Evolutionary conservation across 2,888 invertebrate genomes (phyloP).

Genomic region (Trimorus sp.): DNA sequence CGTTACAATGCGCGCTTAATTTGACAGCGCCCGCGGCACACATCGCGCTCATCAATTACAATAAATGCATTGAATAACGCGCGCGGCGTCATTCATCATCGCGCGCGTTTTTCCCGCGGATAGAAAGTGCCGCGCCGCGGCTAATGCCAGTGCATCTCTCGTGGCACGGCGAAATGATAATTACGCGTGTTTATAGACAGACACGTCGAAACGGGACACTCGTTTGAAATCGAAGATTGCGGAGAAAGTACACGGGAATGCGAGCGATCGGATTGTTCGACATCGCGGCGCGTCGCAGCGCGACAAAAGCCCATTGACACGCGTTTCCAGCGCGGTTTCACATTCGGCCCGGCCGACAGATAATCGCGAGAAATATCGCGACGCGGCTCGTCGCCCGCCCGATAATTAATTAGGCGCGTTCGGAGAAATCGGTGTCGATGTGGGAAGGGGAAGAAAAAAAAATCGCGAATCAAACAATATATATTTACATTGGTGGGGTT

Average conservation of each 20-base stretch:
- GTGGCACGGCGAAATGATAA: constrained; percentile 41
- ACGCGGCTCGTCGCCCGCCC: too few relatives aligned
- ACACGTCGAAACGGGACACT: constrained; percentile 58
- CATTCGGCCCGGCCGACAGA: too few relatives aligned
- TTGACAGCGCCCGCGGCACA: constrained; percentile 43
- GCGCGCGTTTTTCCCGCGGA: constrained; percentile 30
- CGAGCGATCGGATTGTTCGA: constrained; percentile 62
- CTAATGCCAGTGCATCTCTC: constrained; percentile 45
- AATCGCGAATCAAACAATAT: too few relatives aligned
- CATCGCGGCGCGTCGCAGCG: constrained; percentile 28
- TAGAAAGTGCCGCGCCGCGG: constrained; percentile 45
- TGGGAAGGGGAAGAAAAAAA: too few relatives aligned
- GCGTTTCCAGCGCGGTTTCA: constrained; percentile 25
- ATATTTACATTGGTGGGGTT: too few relatives aligned
- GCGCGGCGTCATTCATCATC: constrained; percentile 53
- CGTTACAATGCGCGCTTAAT: constrained; percentile 49
- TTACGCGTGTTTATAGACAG: constrained; percentile 59
- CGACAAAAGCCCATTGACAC: constrained; percentile 59
- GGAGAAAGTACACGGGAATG: constrained; percentile 58
- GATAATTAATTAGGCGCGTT: too few relatives aligned
- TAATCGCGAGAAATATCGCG: too few relatives aligned
- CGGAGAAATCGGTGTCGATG: too few relatives aligned
- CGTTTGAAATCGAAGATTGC: constrained; percentile 63
- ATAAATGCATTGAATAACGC: constrained; percentile 54
- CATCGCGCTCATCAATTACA: constrained; percentile 58